phyloP scores from a whole-genome alignment of 2,888 invertebrate genomes.

The Theretra japonica region DNA sequence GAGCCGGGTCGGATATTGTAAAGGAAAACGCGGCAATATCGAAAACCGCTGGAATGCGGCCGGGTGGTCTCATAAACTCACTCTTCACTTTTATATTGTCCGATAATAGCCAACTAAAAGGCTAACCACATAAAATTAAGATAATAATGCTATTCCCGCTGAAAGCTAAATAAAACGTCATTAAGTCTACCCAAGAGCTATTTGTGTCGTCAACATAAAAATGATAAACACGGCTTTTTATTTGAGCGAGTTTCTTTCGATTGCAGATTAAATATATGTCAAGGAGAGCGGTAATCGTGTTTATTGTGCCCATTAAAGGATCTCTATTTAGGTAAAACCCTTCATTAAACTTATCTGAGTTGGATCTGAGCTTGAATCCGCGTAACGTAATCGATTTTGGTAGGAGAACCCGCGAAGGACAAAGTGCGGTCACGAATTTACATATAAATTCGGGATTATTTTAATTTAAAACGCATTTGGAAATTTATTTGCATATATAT shows the following conservation, averaged over 20 bases:
- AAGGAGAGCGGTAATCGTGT: slow-evolving; percentile 51
- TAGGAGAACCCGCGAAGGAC: slow-evolving; percentile 79
- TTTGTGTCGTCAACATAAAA: slow-evolving; percentile 56
- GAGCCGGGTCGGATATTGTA: neutral
- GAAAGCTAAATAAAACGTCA: slow-evolving; percentile 58
- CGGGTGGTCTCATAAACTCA: slow-evolving; percentile 75
- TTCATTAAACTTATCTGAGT: slow-evolving; percentile 78
- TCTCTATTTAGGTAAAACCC: slow-evolving; percentile 71
- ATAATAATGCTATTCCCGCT: slow-evolving; percentile 64
- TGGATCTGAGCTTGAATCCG: slow-evolving; percentile 73
- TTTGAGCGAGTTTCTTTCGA: slow-evolving; percentile 34
- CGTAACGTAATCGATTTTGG: slow-evolving; percentile 80
- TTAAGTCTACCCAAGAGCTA: slow-evolving; percentile 60
- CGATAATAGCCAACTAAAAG: slow-evolving; percentile 70
- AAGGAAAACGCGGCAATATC: slow-evolving; percentile 44
- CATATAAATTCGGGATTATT: slow-evolving; percentile 83
- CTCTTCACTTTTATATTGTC: slow-evolving; percentile 59
- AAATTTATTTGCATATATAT: slow-evolving; percentile 82
- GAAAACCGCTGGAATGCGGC: slow-evolving; percentile 42
- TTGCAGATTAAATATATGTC: slow-evolving; percentile 48
- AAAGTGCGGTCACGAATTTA: slow-evolving; percentile 80
- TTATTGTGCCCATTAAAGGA: slow-evolving; percentile 51
- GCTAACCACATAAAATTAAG: slow-evolving; percentile 74
- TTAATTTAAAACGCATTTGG: slow-evolving; percentile 82
- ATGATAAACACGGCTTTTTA: slow-evolving; percentile 43